A percentile compares a stretch with the other conserved stretches of the same genome.
phyloP scores from a whole-genome alignment of 53 echinoderm and acorn worm species.

The Temnopleurus reevesii region DNA sequence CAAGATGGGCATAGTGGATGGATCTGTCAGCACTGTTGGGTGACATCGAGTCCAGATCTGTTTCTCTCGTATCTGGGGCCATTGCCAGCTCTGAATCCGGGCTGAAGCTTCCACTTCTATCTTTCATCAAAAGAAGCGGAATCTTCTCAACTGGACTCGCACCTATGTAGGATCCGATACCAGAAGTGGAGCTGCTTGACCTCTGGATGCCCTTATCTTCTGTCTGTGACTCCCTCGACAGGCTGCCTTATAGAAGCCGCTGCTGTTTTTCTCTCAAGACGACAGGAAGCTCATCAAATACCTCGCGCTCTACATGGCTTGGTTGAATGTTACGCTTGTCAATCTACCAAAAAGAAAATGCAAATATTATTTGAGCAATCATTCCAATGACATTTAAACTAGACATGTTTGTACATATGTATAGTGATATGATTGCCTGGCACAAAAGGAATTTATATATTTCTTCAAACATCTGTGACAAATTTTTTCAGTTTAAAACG shows the following conservation, averaged over 20 bases:
- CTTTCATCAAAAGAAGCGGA: not conserved
- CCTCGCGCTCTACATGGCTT: not conserved
- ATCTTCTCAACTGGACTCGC: not conserved
- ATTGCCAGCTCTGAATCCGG: not conserved
- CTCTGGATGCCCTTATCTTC: too few relatives aligned
- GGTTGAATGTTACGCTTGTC: too few relatives aligned
- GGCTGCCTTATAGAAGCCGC: not conserved
- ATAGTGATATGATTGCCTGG: too few relatives aligned
- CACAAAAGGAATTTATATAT: too few relatives aligned
- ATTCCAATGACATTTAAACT: too few relatives aligned
- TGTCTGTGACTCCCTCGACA: not conserved
- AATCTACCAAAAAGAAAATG: too few relatives aligned
- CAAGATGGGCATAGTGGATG: not conserved
- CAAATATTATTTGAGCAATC: too few relatives aligned
- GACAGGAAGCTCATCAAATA: slow-evolving; percentile 14
- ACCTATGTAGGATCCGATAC: not conserved
- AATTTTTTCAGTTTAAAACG: too few relatives aligned
- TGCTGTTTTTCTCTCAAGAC: not conserved
- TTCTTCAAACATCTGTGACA: too few relatives aligned
- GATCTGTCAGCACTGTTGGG: not conserved
- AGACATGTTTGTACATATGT: too few relatives aligned
- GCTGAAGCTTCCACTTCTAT: not conserved
- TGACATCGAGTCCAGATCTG: not conserved
- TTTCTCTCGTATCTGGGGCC: not conserved
- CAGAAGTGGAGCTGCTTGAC: too few relatives aligned